Evolutionary conservation across 2,113 vertebrate species (phyloP).

Genomic region (Entomyzon cyanotis): DNA sequence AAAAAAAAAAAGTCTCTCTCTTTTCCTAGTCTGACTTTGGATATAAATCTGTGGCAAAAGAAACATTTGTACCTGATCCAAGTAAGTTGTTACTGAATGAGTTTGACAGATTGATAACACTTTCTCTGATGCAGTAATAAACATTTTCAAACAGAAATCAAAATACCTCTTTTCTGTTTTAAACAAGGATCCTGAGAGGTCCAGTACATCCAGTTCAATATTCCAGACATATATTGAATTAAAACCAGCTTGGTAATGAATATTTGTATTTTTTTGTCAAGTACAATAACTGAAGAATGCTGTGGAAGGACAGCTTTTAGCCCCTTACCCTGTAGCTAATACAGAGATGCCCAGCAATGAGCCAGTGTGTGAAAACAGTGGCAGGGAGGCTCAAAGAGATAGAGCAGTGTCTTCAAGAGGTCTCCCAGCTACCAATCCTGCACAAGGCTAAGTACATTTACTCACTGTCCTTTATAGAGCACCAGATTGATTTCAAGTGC

Average conservation of each 20-base stretch:
- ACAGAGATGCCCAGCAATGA: background rate
- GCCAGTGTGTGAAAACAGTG: background rate
- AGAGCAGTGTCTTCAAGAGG: background rate
- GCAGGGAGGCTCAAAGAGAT: background rate
- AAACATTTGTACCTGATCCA: background rate
- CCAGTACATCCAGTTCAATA: background rate
- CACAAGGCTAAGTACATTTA: background rate
- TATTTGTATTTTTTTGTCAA: background rate
- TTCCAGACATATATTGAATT: background rate
- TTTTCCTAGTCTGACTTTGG: background rate
- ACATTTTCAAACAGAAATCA: conserved; percentile 24
- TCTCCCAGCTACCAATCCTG: background rate
- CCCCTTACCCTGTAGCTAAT: background rate
- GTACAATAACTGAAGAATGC: background rate
- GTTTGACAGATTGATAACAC: conserved; percentile 17
- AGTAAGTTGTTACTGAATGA: conserved; percentile 2
- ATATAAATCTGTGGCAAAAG: background rate
- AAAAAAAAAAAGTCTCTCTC: background rate
- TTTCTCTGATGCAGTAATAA: conserved; percentile 15
- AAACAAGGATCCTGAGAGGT: background rate
- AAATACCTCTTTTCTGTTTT: background rate
- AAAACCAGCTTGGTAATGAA: background rate
- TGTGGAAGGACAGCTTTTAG: background rate
- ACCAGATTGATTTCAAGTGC: background rate
- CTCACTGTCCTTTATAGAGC: background rate